phyloP scores from a whole-genome alignment of 2,888 invertebrate genomes.

The Abrostola tripartita region DNA sequence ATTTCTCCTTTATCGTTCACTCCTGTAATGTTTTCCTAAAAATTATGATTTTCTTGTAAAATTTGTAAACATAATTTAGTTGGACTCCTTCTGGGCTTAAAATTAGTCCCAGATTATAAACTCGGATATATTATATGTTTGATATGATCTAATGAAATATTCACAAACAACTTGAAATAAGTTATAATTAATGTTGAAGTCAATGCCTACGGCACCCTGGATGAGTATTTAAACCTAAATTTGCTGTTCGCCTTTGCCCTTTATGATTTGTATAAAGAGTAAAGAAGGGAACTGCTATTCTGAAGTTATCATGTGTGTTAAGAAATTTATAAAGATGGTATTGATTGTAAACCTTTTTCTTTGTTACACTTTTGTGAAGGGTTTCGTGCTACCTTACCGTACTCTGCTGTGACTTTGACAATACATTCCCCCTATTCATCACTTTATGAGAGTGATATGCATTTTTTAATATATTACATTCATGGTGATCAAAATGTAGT shows the following conservation, averaged over 20 bases:
- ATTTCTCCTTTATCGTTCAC: not conserved
- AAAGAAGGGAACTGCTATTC: slow-evolving; percentile 55
- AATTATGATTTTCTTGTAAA: slow-evolving; percentile 15
- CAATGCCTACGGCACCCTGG: slow-evolving; percentile 51
- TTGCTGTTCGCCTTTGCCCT: slow-evolving; percentile 55
- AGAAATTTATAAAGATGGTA: slow-evolving; percentile 59
- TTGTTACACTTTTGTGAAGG: slow-evolving; percentile 58
- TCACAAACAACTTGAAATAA: slow-evolving; percentile 52
- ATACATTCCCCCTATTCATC: slow-evolving; percentile 36
- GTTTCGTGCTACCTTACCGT: slow-evolving; percentile 37
- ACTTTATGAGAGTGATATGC: slow-evolving; percentile 27
- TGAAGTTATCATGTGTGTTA: slow-evolving; percentile 57
- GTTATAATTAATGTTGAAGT: slow-evolving; percentile 57
- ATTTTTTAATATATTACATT: slow-evolving; percentile 10
- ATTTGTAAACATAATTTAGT: slow-evolving; percentile 12
- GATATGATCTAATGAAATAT: slow-evolving; percentile 45
- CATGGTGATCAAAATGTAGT: not conserved
- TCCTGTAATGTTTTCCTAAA: not conserved
- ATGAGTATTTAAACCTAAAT: slow-evolving; percentile 59
- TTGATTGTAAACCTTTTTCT: slow-evolving; percentile 62
- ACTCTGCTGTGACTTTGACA: slow-evolving; percentile 43
- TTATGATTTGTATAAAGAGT: slow-evolving; percentile 58
- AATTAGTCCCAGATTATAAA: slow-evolving; percentile 14
- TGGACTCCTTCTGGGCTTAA: slow-evolving; percentile 7
- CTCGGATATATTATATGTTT: slow-evolving; percentile 14